Conservation (phyloP, 2,797 vertebrate species). For the Agapornis canus region DNA sequence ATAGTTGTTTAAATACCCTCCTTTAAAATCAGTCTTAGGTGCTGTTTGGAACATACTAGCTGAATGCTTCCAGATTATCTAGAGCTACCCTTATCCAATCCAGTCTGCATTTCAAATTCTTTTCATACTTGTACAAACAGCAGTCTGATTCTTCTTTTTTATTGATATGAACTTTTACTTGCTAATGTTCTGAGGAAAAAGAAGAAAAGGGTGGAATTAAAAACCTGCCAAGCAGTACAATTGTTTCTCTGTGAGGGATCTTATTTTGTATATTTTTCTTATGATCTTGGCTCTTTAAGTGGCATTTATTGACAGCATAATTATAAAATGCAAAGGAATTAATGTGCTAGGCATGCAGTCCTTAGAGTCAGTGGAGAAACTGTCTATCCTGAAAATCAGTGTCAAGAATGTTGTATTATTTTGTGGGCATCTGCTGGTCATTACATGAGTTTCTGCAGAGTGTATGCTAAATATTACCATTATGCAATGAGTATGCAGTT, state of each 20-base stretch:
- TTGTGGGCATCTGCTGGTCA: neutral
- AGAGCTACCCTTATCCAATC: neutral
- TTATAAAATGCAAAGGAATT: neutral
- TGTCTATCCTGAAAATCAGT: neutral
- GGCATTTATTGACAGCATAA: neutral
- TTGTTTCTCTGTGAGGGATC: neutral
- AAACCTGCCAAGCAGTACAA: neutral
- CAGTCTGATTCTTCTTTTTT: neutral
- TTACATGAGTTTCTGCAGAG: neutral
- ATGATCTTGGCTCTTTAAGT: neutral
- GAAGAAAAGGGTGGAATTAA: neutral
- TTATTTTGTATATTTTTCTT: neutral
- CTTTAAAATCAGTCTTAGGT: neutral
- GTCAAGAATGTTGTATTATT: neutral
- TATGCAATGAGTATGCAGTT: neutral
- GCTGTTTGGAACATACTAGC: neutral
- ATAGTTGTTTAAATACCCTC: neutral
- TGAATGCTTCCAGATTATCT: neutral
- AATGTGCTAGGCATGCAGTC: neutral
- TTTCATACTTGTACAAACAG: neutral
- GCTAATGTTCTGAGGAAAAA: neutral
- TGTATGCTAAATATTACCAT: neutral
- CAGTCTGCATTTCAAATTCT: neutral
- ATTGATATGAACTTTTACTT: neutral
- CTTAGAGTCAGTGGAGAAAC: neutral